Conservation (phyloP, 2,797 vertebrate species). For the Perdix hodgsoniae region DNA sequence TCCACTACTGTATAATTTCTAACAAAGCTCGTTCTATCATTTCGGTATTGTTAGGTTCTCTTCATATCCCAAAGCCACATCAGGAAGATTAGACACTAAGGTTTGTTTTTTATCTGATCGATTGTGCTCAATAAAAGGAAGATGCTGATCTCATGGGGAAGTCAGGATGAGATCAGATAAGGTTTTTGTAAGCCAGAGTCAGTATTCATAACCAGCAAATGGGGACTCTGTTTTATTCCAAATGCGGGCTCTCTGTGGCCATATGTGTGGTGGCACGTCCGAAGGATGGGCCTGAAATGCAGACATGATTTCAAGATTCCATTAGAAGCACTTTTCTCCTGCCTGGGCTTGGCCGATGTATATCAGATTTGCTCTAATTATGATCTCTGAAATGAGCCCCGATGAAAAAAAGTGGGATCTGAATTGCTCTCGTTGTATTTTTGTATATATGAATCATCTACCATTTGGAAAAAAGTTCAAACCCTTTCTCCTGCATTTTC, state of each 20-base stretch:
- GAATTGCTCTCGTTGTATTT: conserved; percentile 21
- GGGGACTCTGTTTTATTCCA: not conserved
- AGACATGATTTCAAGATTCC: not conserved
- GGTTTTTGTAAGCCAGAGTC: conserved; percentile 4
- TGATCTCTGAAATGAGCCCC: not conserved
- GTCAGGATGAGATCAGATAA: conserved; percentile 5
- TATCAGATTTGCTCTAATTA: conserved; percentile 50
- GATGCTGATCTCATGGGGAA: not conserved
- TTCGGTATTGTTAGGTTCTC: not conserved
- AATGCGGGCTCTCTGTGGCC: not conserved
- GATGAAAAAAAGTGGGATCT: not conserved
- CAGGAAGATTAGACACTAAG: not conserved
- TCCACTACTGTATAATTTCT: not conserved
- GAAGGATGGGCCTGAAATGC: not conserved
- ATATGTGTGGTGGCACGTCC: not conserved
- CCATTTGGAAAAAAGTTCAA: not conserved
- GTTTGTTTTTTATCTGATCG: not conserved
- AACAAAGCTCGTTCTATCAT: not conserved
- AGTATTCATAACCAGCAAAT: conserved; percentile 27
- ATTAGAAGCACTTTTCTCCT: conserved; percentile 15
- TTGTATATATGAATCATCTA: conserved; percentile 36
- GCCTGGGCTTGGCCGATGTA: not conserved
- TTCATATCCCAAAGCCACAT: not conserved
- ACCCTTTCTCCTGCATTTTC: not conserved
- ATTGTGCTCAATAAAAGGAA: not conserved